A percentile compares a stretch with the other conserved stretches of the same genome.
phyloP scores from a whole-genome alignment of 2,888 invertebrate genomes.

The Heliconius ismenius region DNA sequence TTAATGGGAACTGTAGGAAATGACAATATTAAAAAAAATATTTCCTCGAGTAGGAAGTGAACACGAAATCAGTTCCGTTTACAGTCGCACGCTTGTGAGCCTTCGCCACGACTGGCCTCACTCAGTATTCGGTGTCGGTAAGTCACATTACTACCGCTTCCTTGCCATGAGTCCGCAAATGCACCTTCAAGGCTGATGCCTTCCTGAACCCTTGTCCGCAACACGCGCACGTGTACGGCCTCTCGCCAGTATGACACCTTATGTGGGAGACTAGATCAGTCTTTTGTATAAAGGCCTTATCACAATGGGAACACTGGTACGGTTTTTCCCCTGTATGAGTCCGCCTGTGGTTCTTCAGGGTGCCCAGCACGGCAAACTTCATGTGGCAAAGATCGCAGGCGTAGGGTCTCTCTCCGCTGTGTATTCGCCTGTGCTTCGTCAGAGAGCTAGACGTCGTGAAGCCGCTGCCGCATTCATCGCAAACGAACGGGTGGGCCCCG shows the following conservation, averaged over 20 bases:
- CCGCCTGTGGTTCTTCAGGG: conserved; percentile 80
- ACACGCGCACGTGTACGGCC: conserved; percentile 70
- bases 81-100: too few relatives aligned
- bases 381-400: conserved; percentile 82
- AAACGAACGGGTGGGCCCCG: conserved; percentile 83
- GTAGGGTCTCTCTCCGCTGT: conserved; percentile 83
- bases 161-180: conserved; percentile 70
- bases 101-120: too few relatives aligned
- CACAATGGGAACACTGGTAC: conserved; percentile 79
- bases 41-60: too few relatives aligned
- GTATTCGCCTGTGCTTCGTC: conserved; percentile 81
- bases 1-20: too few relatives aligned
- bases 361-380: conserved; percentile 81
- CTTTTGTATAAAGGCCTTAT: conserved; percentile 81
- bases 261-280: conserved; percentile 82
- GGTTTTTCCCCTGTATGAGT: conserved; percentile 84
- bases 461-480: conserved; percentile 78
- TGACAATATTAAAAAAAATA: too few relatives aligned
- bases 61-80: too few relatives aligned
- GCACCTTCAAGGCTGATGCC: conserved; percentile 75
- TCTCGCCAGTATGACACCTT: conserved; percentile 79
- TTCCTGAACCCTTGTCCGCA: conserved; percentile 81
- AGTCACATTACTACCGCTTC: conserved; percentile 40
- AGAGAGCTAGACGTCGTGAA: conserved; percentile 83
- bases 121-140: too few relatives aligned